Conservation (phyloP, 2,888 invertebrate genomes). For the Scaptomyza reducta region DNA sequence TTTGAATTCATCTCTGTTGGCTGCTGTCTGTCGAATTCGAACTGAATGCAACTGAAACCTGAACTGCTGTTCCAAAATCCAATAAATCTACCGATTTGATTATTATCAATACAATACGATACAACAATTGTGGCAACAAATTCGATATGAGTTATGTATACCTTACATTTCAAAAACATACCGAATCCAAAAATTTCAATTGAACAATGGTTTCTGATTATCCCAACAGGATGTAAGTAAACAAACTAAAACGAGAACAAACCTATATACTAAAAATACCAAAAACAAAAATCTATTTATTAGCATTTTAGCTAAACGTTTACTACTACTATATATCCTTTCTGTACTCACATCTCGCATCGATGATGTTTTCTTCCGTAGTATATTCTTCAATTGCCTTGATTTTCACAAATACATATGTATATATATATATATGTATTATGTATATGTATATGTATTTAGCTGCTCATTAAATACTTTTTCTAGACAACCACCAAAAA, state of each 20-base stretch:
- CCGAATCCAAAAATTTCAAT: slow-evolving; percentile 48
- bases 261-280: slow-evolving; percentile 14
- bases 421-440: not conserved
- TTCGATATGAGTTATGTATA: slow-evolving; percentile 50
- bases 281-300: slow-evolving; percentile 22
- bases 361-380: slow-evolving; percentile 56
- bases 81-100: slow-evolving; percentile 23
- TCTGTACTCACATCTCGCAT: slow-evolving; percentile 47
- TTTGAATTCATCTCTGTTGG: slow-evolving; percentile 35
- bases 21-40: slow-evolving; percentile 42
- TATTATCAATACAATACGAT: slow-evolving; percentile 11
- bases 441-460: slow-evolving; percentile 29
- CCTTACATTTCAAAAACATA: slow-evolving; percentile 42
- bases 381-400: slow-evolving; percentile 46
- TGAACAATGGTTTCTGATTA: slow-evolving; percentile 69
- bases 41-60: slow-evolving; percentile 21
- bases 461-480: slow-evolving; percentile 37
- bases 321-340: slow-evolving; percentile 29
- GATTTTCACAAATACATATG: slow-evolving; percentile 33
- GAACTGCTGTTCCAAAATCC: slow-evolving; percentile 24
- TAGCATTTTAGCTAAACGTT: slow-evolving; percentile 55
- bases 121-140: slow-evolving; percentile 40
- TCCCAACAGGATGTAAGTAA: slow-evolving; percentile 71
- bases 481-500: slow-evolving; percentile 12
- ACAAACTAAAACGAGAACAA: slow-evolving; percentile 36